Percentiles rank a stretch among this genome's conserved stretches.
Conservation (phyloP, 2,888 invertebrate genomes). For the Himalopsyche kuldschensis region DNA sequence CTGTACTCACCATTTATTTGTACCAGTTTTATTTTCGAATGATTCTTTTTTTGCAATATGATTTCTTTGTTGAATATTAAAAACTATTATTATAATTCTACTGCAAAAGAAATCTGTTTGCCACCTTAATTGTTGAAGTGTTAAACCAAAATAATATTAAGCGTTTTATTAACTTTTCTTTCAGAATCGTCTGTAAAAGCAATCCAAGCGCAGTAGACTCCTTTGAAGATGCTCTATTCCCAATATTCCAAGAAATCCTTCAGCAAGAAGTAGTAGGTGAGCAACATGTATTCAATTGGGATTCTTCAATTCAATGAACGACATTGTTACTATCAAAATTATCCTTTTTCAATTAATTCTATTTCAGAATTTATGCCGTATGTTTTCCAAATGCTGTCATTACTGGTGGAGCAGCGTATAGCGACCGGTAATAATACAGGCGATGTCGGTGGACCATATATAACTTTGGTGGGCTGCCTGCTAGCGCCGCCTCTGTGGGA, state of each 20-base stretch:
- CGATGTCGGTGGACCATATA: conserved; percentile 79
- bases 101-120: too few species aligned
- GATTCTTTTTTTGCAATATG: too few species aligned
- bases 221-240: conserved; percentile 92
- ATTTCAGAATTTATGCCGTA: conserved; percentile 93
- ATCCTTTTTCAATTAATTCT: neutral
- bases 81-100: too few species aligned
- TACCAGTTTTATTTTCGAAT: too few species aligned
- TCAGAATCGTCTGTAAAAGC: conserved; percentile 77
- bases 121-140: too few species aligned
- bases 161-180: conserved; percentile 45
- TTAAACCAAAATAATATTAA: too few species aligned
- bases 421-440: conserved; percentile 46
- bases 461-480: conserved; percentile 86
- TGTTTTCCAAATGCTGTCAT: conserved; percentile 94
- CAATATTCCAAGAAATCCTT: conserved; percentile 92
- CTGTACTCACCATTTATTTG: too few species aligned
- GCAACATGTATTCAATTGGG: conserved; percentile 1
- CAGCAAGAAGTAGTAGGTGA: conserved; percentile 90
- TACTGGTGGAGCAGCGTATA: conserved; percentile 79
- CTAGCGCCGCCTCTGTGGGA: conserved; percentile 93
- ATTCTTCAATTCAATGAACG: conserved; percentile 16
- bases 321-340: conserved; percentile 3
- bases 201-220: conserved; percentile 78
- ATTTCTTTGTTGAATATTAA: too few species aligned